A percentile compares a stretch with the other conserved stretches of the same genome.
These are phyloP conservation scores for Brevimyrus niger DNA, from an alignment of 2,113 vertebrate species.

Conservation along the genomic window DNA sequence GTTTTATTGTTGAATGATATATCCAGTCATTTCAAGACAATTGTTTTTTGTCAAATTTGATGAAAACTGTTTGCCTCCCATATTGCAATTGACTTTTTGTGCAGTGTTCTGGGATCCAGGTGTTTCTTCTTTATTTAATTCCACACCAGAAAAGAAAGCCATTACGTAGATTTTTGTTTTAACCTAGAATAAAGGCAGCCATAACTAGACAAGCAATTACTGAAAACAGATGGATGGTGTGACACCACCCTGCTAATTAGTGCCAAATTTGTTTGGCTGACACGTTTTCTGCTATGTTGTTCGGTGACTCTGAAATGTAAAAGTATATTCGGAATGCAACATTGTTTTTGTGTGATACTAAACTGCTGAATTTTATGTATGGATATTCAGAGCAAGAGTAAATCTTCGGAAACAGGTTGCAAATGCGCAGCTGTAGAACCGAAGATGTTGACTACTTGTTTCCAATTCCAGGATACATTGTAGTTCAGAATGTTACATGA, in stretches of 20 bases:
- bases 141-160: not conserved
- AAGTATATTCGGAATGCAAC: not conserved
- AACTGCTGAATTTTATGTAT: not conserved
- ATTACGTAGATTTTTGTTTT: not conserved
- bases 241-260: not conserved
- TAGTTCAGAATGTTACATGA: not conserved
- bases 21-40: not conserved
- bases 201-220: not conserved
- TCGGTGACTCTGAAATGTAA: not conserved
- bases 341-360: not conserved
- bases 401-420: not conserved
- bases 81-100: not conserved
- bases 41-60: slow-evolving; percentile 3
- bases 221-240: not conserved
- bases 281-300: not conserved
- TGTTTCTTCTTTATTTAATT: slow-evolving; percentile 7
- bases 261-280: not conserved
- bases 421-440: not conserved
- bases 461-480: not conserved
- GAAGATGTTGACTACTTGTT: not conserved
- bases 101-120: not conserved
- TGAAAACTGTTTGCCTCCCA: not conserved
- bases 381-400: not conserved
- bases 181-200: not conserved
- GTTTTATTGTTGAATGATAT: slow-evolving; percentile 11